phyloP scores from a whole-genome alignment of 2,113 vertebrate species.

The Eublepharis macularius region DNA sequence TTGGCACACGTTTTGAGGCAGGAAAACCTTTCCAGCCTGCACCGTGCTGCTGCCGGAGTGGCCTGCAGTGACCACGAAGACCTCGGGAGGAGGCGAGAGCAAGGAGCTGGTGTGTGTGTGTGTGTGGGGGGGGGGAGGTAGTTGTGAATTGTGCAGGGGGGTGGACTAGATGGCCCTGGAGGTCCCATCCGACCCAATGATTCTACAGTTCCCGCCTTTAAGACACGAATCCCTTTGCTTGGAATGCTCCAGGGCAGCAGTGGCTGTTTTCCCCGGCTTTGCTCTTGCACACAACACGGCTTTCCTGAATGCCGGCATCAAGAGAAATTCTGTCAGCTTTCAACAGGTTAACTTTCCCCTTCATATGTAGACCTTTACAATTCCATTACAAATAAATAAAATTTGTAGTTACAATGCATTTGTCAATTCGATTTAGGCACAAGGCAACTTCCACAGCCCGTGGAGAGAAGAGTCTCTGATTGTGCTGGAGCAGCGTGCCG shows the following conservation, averaged over 20 bases:
- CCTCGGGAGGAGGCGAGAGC: too few relatives aligned
- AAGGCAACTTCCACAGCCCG: conserved; percentile 91
- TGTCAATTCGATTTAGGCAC: conserved; percentile 99
- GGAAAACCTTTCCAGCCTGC: conserved; percentile 78
- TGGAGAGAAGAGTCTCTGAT: conserved; percentile 97
- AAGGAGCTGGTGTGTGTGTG: too few relatives aligned
- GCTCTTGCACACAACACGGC: conserved; percentile 83
- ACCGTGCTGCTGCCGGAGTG: conserved; percentile 79
- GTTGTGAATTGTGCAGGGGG: too few relatives aligned
- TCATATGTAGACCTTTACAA: conserved; percentile 93
- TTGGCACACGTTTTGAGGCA: conserved; percentile 73
- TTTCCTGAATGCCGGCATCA: conserved; percentile 79
- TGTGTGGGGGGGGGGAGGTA: too few relatives aligned
- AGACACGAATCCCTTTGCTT: conserved; percentile 93
- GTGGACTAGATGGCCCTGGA: too few relatives aligned
- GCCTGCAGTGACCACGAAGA: conserved; percentile 19
- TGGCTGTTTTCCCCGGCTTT: conserved; percentile 73
- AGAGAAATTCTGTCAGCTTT: conserved; percentile 86
- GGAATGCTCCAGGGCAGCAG: conserved; percentile 90
- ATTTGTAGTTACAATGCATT: conserved; percentile 99
- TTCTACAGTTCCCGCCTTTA: conserved; percentile 89
- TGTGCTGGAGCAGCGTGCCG: conserved; percentile 94
- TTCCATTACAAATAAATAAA: conserved; percentile 97
- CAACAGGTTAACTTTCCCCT: conserved; percentile 88
- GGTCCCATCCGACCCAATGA: too few relatives aligned